Conservation (phyloP, 2,797 vertebrate genomes). For the Enteromius paludinosus region DNA sequence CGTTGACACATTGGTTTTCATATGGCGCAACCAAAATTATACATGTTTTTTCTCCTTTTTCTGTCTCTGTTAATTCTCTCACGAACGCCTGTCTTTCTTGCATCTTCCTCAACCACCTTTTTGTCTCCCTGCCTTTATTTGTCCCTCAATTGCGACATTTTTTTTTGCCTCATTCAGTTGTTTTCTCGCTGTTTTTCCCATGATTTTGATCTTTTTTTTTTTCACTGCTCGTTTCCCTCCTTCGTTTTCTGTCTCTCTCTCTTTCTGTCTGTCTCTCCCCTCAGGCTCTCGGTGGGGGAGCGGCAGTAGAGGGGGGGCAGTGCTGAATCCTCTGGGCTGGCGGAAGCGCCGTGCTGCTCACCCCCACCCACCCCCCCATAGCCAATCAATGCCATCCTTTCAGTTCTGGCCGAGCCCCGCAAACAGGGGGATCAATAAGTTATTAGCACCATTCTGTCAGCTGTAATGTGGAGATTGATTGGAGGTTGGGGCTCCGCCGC, state of each 20-base stretch:
- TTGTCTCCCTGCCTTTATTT: not conserved
- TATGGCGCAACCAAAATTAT: not conserved
- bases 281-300: slow-evolving; percentile 70
- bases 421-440: slow-evolving; percentile 97
- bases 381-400: slow-evolving; percentile 93
- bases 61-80: slow-evolving; percentile 13
- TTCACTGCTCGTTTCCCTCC: not conserved
- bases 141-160: not conserved
- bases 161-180: slow-evolving; percentile 9
- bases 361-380: slow-evolving; percentile 74
- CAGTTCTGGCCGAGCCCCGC: slow-evolving; percentile 86
- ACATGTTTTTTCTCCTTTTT: slow-evolving; percentile 1
- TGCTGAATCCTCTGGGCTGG: slow-evolving; percentile 76
- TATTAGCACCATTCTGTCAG: slow-evolving; percentile 99
- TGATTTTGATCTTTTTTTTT: slow-evolving; percentile 39
- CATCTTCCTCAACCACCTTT: slow-evolving; percentile 10
- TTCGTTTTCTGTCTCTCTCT: slow-evolving; percentile 31
- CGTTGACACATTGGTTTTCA: not conserved
- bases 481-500: slow-evolving; percentile 84
- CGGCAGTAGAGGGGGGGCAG: slow-evolving; percentile 64
- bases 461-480: slow-evolving; percentile 99
- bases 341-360: slow-evolving; percentile 66
- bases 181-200: slow-evolving; percentile 18
- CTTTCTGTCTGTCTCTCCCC: slow-evolving; percentile 42
- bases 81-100: not conserved